Percentiles rank a stretch among this genome's conserved stretches.
phyloP scores from a whole-genome alignment of 2,113 vertebrate genomes.

The human (Homo sapiens) region GRCh38 chr7:41367501-41368000 shows the following conservation, averaged over 20 bases:
- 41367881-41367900: neutral
- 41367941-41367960: neutral
- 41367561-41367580: neutral
- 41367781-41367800: neutral
- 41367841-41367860: neutral
- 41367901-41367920: accelerated
- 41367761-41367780: neutral
- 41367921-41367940: neutral
- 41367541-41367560: neutral
- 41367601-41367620: neutral
- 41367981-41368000: neutral
- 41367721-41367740: neutral
- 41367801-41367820: neutral
- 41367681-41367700: neutral
- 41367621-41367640: neutral
- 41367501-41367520: neutral
- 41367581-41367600: neutral
- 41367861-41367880: neutral
- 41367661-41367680: neutral
- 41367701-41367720: neutral
- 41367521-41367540: neutral
- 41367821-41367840: neutral
- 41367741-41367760: neutral
- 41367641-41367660: neutral
- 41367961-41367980: neutral